Percentiles rank a stretch among this genome's conserved stretches.
phyloP scores from a whole-genome alignment of 2,113 vertebrate genomes.

The Tachuris rubrigastra region DNA sequence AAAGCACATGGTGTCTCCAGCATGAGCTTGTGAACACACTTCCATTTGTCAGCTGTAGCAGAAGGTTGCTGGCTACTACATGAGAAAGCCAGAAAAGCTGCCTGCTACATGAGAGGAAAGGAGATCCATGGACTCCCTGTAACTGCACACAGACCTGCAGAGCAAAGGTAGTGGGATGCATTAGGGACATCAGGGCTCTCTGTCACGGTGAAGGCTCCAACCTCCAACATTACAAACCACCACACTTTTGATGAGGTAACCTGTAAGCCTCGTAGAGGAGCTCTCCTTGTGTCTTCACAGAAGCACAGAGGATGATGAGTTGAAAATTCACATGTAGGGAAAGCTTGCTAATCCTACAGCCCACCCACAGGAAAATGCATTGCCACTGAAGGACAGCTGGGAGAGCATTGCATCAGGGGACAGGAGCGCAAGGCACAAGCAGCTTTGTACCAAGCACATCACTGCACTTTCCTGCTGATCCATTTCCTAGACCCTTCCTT shows the following conservation, averaged over 20 bases:
- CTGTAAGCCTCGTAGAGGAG: not conserved
- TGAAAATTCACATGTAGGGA: not conserved
- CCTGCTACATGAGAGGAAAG: not conserved
- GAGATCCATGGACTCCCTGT: not conserved
- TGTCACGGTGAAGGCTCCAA: not conserved
- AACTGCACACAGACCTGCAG: not conserved
- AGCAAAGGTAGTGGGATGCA: not conserved
- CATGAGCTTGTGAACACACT: not conserved
- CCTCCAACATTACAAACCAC: accelerated
- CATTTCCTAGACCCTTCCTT: not conserved
- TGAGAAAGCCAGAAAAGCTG: not conserved
- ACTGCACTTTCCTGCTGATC: not conserved
- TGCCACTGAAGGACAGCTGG: not conserved
- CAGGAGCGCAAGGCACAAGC: not conserved
- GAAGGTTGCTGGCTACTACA: no score
- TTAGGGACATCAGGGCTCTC: not conserved
- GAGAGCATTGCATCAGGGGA: not conserved
- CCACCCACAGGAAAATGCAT: not conserved
- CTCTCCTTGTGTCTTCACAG: not conserved
- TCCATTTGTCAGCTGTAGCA: not conserved
- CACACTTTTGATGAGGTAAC: not conserved
- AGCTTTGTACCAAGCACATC: not conserved
- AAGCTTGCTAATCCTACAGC: not conserved
- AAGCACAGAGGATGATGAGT: not conserved
- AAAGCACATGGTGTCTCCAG: not conserved